Conservation (phyloP, 1,140 invertebrate genomes). For the Steinernema feltiae region DNA sequence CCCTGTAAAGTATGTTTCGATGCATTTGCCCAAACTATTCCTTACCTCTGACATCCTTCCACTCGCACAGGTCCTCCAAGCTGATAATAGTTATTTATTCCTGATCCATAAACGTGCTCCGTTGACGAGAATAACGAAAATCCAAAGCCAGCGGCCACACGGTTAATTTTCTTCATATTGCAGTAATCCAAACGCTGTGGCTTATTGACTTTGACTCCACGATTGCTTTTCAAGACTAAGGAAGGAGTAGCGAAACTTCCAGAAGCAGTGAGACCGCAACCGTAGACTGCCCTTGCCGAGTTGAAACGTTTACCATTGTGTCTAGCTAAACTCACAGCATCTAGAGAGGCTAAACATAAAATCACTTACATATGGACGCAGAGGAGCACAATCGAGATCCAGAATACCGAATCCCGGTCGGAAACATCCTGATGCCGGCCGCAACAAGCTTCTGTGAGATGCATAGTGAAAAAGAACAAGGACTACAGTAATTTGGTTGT, state of each 20-base stretch:
- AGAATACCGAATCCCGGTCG: too few relatives aligned
- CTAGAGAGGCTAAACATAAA: background rate
- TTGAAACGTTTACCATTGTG: background rate
- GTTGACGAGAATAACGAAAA: constrained; percentile 54
- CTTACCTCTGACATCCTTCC: constrained; percentile 18
- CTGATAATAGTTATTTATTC: constrained; percentile 52
- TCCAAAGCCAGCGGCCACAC: constrained; percentile 49
- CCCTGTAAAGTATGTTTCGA: too few relatives aligned
- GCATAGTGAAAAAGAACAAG: too few relatives aligned
- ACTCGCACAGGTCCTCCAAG: constrained; percentile 40
- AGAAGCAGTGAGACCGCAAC: constrained; percentile 30
- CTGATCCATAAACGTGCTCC: constrained; percentile 43
- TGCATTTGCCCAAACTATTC: too few relatives aligned
- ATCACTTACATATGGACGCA: background rate
- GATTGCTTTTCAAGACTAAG: constrained; percentile 6
- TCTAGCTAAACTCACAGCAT: background rate
- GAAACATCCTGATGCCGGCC: too few relatives aligned
- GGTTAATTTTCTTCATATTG: constrained; percentile 44
- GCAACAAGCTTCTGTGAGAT: too few relatives aligned
- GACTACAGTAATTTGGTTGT: too few relatives aligned
- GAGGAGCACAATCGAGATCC: too few relatives aligned
- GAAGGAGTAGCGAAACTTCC: constrained; percentile 17
- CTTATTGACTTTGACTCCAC: constrained; percentile 3
- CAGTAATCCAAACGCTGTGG: constrained; percentile 39
- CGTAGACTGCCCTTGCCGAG: constrained; percentile 25